Evolutionary conservation across 1,140 invertebrate species (phyloP).

Genomic region (Oryctes rhinoceros): DNA sequence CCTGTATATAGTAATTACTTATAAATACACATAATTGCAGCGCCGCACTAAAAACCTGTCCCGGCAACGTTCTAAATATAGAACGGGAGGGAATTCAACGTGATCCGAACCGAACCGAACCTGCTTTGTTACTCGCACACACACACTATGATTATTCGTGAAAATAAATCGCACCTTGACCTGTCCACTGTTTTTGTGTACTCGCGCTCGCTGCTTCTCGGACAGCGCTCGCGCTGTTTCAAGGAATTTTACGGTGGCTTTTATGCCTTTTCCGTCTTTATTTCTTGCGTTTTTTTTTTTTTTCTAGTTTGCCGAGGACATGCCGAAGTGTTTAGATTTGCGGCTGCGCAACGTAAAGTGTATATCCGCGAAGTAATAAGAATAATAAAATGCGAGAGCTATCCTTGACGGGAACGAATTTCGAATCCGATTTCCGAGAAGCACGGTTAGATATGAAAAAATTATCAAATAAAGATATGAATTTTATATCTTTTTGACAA

Average conservation of each 20-base stretch:
- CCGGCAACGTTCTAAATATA: constrained; percentile 29
- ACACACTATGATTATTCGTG: neutral
- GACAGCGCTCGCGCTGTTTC: neutral
- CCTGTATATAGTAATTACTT: constrained; percentile 12
- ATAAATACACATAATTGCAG: constrained; percentile 36
- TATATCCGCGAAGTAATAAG: too few species aligned
- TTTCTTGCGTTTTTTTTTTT: neutral
- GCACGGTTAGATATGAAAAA: too few species aligned
- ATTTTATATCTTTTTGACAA: too few species aligned
- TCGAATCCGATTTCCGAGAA: too few species aligned
- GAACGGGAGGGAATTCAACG: constrained; percentile 28
- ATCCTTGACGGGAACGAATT: too few species aligned
- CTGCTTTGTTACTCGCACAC: constrained; percentile 15
- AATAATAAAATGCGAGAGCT: too few species aligned
- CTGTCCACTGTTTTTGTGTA: constrained; percentile 26
- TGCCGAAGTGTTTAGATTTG: too few species aligned
- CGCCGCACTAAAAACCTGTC: constrained; percentile 33
- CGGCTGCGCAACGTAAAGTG: too few species aligned
- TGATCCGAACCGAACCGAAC: neutral
- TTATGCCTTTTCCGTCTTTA: constrained; percentile 14
- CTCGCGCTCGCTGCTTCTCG: neutral
- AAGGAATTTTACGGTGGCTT: neutral
- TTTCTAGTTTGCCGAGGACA: neutral
- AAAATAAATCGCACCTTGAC: constrained; percentile 32
- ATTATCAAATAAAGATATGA: too few species aligned